A percentile compares a stretch with the other conserved stretches of the same genome.
Conservation (phyloP, 1,140 invertebrate genomes). For the Philopotamus ludificatus region DNA sequence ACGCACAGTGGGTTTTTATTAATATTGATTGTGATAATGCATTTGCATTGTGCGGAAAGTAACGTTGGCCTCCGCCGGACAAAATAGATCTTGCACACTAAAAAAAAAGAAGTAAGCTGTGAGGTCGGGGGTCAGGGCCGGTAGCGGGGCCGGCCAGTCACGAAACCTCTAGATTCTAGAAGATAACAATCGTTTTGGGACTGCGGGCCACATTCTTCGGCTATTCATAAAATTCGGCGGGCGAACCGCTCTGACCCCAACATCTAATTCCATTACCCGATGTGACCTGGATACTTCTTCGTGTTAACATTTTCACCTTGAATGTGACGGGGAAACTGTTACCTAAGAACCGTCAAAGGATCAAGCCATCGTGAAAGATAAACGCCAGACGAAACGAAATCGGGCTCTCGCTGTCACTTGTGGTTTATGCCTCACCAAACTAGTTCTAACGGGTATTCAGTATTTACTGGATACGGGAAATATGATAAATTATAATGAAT, state of each 20-base stretch:
- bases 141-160: slow-evolving; percentile 35
- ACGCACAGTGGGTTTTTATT: no score
- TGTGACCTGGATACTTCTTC: background rate
- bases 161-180: slow-evolving; percentile 13
- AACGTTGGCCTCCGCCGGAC: background rate
- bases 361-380: no score
- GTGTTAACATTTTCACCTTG: background rate
- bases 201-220: slow-evolving; percentile 19
- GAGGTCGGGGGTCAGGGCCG: slow-evolving; percentile 37
- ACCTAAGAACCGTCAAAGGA: no score
- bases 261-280: slow-evolving; percentile 3
- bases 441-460: no score
- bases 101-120: slow-evolving; percentile 7
- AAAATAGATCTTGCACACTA: background rate
- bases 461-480: no score
- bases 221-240: slow-evolving; percentile 26
- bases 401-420: no score
- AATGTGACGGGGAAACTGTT: no score
- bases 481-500: no score
- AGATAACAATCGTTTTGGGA: slow-evolving; percentile 19
- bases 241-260: background rate
- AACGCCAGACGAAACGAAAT: no score
- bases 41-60: slow-evolving; percentile 11
- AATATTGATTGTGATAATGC: background rate
- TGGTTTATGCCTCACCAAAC: no score